Percentiles rank a stretch among this genome's conserved stretches.
phyloP scores from a whole-genome alignment of 2,888 invertebrate genomes.

The Colostygia pectinataria region DNA sequence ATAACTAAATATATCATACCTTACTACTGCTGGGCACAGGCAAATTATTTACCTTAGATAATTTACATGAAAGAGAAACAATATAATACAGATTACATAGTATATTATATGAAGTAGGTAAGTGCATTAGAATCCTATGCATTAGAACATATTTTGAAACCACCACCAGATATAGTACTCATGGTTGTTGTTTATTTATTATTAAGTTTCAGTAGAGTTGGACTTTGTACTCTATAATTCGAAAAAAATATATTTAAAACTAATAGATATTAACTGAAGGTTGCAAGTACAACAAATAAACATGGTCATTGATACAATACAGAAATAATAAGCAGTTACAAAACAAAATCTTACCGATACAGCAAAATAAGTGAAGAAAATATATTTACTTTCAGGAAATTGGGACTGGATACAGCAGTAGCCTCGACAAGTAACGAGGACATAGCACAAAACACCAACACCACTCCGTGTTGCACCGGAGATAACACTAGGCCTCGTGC shows the following conservation, averaged over 20 bases:
- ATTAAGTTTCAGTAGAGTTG: background rate
- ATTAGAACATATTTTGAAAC: conserved; percentile 3
- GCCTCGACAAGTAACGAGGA: conserved; percentile 37
- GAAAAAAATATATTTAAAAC: conserved; percentile 1
- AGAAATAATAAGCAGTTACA: conserved; percentile 50
- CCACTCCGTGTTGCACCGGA: conserved; percentile 47
- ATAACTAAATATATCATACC: too few relatives aligned
- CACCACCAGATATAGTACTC: conserved; percentile 11
- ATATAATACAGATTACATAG: background rate
- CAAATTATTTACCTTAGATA: too few relatives aligned
- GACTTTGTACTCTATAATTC: background rate
- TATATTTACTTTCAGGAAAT: conserved; percentile 74
- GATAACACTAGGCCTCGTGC: conserved; percentile 47
- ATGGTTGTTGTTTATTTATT: background rate
- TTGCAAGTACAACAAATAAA: conserved; percentile 32
- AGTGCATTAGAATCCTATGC: background rate
- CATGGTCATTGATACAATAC: conserved; percentile 31
- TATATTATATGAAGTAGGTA: background rate
- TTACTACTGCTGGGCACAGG: too few relatives aligned
- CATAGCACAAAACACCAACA: conserved; percentile 58
- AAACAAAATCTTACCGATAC: conserved; percentile 55
- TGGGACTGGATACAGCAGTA: conserved; percentile 45
- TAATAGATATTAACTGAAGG: conserved; percentile 8
- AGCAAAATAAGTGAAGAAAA: conserved; percentile 64
- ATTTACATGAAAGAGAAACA: too few relatives aligned